Conservation (phyloP, 2,113 vertebrate genomes). For the Nerophis ophidion region DNA sequence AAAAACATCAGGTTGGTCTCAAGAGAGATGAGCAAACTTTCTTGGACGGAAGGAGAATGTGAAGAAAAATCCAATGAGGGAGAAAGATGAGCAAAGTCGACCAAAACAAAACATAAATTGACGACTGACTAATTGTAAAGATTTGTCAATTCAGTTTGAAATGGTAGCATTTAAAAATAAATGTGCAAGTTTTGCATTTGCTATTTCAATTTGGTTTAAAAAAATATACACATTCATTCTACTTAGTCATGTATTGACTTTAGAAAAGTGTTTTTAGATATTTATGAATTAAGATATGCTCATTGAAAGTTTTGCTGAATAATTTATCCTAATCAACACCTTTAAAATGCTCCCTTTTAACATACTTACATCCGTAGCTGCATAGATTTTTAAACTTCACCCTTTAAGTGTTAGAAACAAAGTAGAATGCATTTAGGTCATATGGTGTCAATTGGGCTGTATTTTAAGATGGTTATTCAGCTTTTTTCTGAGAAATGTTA, state of each 20-base stretch:
- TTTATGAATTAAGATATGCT: too few relatives aligned
- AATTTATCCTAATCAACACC: not conserved
- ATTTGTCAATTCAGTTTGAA: not conserved
- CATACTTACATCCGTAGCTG: not conserved
- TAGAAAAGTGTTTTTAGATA: too few relatives aligned
- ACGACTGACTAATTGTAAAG: slow-evolving; percentile 1
- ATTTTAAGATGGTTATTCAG: not conserved
- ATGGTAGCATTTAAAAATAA: not conserved
- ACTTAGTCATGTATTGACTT: too few relatives aligned
- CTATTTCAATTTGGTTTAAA: too few relatives aligned
- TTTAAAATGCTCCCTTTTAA: slow-evolving; percentile 4
- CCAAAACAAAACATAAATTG: slow-evolving; percentile 34
- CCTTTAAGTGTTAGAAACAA: not conserved
- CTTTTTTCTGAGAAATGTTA: not conserved
- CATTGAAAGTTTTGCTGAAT: too few relatives aligned
- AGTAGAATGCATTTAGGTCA: slow-evolving; percentile 1
- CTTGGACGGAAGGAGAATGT: slow-evolving; percentile 30
- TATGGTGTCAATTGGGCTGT: not conserved
- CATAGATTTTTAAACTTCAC: not conserved
- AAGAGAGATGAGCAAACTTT: slow-evolving; percentile 44
- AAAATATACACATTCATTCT: too few relatives aligned
- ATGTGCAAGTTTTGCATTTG: not conserved
- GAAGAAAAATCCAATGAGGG: slow-evolving; percentile 7
- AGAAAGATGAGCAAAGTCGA: slow-evolving; percentile 41
- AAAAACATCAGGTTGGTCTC: slow-evolving; percentile 61